Conservation (phyloP, 2,888 invertebrate species). For the Prosopocoilus inquinatus region DNA sequence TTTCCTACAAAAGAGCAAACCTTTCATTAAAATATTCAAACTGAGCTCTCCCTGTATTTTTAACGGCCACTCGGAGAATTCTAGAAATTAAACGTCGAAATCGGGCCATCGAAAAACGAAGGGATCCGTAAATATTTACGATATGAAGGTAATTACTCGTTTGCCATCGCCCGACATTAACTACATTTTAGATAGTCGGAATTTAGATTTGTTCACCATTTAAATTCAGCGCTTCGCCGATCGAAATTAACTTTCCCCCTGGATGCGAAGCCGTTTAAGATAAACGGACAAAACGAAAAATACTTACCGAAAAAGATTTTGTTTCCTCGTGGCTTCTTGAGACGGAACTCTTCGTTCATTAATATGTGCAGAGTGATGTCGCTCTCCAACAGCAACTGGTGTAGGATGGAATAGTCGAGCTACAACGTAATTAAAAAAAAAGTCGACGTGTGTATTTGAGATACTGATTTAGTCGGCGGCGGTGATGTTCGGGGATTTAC, state of each 20-base stretch:
- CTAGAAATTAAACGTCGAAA: conserved; percentile 4
- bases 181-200: conserved; percentile 21
- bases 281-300: conserved; percentile 25
- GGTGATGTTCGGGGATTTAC: no score
- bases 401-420: conserved; percentile 79
- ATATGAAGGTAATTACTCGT: conserved; percentile 22
- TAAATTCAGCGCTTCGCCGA: conserved; percentile 32
- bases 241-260: conserved; percentile 34
- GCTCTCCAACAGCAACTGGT: conserved; percentile 78
- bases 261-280: conserved; percentile 26
- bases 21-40: conserved; percentile 10
- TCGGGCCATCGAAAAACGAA: conserved; percentile 1
- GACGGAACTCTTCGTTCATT: conserved; percentile 77
- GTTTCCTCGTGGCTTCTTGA: conserved; percentile 68
- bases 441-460: conserved; percentile 17
- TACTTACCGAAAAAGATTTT: conserved; percentile 74
- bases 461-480: conserved; percentile 18
- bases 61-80: not conserved
- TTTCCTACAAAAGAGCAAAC: conserved; percentile 7
- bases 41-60: not conserved
- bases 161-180: conserved; percentile 21
- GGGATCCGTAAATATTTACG: conserved; percentile 22
- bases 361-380: conserved; percentile 79
- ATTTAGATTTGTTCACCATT: conserved; percentile 31
- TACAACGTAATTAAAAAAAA: conserved; percentile 45